A percentile compares a stretch with the other conserved stretches of the same genome.
phyloP scores from a whole-genome alignment of 2,888 invertebrate genomes.

The Leucania comma region DNA sequence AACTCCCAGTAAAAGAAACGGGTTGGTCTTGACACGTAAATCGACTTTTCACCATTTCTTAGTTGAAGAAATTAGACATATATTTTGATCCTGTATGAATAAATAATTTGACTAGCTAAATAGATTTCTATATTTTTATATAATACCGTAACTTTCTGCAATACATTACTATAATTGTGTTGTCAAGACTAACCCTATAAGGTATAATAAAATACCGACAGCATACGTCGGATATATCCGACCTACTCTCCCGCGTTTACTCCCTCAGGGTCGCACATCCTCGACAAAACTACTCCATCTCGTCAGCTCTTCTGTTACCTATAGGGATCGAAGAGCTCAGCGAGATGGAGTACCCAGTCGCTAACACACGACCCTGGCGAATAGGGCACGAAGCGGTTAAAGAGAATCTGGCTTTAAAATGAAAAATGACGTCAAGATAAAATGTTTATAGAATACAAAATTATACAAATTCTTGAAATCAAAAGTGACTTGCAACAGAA shows the following conservation, averaged over 20 bases:
- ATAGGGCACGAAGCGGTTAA: no score
- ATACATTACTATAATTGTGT: neutral
- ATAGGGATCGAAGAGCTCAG: no score
- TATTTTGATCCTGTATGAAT: neutral
- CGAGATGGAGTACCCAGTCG: no score
- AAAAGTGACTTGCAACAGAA: slow-evolving; percentile 20
- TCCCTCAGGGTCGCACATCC: no score
- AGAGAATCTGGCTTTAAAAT: slow-evolving; percentile 3
- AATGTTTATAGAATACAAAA: slow-evolving; percentile 1
- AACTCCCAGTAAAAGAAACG: neutral
- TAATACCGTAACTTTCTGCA: neutral
- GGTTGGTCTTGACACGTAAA: slow-evolving; percentile 3
- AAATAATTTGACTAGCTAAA: neutral
- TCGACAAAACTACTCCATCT: no score
- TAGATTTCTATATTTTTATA: slow-evolving; percentile 5
- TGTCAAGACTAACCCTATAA: neutral
- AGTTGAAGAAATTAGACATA: neutral
- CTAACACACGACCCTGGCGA: no score
- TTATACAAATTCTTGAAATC: no score
- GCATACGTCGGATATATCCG: no score
- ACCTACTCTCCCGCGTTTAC: no score
- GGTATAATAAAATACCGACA: neutral
- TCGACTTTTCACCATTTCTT: neutral
- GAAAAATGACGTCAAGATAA: slow-evolving; percentile 1
- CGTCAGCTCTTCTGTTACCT: no score